phyloP scores from a whole-genome alignment of 2,888 invertebrate genomes.

The Myopa testacea region DNA sequence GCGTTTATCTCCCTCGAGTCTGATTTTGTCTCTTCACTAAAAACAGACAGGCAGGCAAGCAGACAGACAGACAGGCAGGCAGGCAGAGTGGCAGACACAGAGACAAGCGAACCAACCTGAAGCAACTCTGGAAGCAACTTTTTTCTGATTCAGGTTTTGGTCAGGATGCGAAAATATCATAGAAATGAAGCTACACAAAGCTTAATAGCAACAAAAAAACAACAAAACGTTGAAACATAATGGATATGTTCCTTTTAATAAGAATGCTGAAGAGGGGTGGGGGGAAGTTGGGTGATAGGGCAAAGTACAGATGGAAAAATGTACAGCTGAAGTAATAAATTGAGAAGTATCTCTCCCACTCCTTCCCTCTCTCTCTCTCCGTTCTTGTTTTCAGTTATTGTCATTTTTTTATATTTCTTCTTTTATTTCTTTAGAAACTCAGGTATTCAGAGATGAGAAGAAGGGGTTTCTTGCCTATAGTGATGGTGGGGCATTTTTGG shows the following conservation, averaged over 20 bases:
- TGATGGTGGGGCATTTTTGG: too few relatives aligned
- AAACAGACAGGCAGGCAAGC: not conserved
- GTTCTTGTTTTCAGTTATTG: too few relatives aligned
- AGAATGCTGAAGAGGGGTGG: not conserved
- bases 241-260: not conserved
- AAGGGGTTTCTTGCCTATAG: too few relatives aligned
- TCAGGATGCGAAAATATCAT: not conserved
- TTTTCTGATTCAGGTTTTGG: too few relatives aligned
- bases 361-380: too few relatives aligned
- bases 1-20: conserved; percentile 52
- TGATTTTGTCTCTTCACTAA: not conserved
- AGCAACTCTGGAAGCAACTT: not conserved
- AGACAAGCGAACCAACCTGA: not conserved
- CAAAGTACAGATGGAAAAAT: not conserved
- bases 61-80: too few relatives aligned
- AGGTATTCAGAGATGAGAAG: too few relatives aligned
- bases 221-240: not conserved
- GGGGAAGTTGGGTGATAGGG: too few relatives aligned
- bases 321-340: not conserved
- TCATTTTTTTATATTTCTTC: too few relatives aligned
- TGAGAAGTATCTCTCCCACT: not conserved
- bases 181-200: not conserved
- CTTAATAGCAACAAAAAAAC: not conserved
- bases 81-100: too few relatives aligned
- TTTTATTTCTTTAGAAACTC: too few relatives aligned